These are phyloP conservation scores for Phymastichus coffea DNA, from an alignment of 1,140 invertebrate genomes.

Conservation along the genomic window DNA sequence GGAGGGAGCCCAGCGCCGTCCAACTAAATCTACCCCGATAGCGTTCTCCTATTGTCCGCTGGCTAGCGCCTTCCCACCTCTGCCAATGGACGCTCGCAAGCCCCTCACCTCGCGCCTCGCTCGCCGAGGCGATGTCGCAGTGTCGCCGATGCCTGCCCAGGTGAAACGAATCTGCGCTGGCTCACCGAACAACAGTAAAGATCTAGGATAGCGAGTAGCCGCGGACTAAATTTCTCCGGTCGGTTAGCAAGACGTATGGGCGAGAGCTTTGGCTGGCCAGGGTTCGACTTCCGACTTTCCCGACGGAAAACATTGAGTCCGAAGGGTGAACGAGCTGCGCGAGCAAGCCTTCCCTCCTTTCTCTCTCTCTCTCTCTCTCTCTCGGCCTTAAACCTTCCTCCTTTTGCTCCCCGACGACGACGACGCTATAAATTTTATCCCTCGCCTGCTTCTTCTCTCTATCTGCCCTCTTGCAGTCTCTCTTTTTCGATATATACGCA, in stretches of 20 bases:
- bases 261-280: conserved; percentile 42
- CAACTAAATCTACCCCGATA: conserved; percentile 57
- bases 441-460: conserved; percentile 2
- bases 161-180: background rate
- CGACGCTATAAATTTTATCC: conserved; percentile 55
- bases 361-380: background rate
- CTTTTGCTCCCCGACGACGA: conserved; percentile 36
- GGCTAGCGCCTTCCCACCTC: background rate
- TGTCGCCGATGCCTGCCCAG: background rate
- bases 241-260: conserved; percentile 54
- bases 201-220: too few species aligned
- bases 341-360: conserved; percentile 36
- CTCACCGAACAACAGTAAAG: too few species aligned
- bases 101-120: background rate
- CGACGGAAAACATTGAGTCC: conserved; percentile 59
- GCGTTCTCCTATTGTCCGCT: conserved; percentile 48
- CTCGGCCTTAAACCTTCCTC: conserved; percentile 23
- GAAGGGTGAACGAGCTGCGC: conserved; percentile 36
- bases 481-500: conserved; percentile 12
- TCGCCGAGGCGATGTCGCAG: background rate
- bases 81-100: background rate
- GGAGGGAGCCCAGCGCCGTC: conserved; percentile 49
- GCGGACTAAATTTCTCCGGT: conserved; percentile 48
- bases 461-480: conserved; percentile 5
- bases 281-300: conserved; percentile 54